Conservation (phyloP, 2,797 vertebrate species). For the Lutjanus campechanus region DNA sequence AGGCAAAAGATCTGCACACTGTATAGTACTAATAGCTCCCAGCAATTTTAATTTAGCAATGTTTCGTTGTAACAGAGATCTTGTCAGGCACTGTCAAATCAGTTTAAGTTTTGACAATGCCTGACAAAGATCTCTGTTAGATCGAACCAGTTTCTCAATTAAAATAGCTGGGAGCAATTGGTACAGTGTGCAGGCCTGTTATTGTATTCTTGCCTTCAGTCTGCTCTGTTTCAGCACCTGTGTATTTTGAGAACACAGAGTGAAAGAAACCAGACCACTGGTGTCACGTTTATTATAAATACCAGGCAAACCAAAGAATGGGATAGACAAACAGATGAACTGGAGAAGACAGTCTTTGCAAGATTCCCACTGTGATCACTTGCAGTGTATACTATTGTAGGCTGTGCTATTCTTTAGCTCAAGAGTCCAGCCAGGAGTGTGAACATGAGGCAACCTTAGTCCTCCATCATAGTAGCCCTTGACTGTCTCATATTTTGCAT, state of each 20-base stretch:
- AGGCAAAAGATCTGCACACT: too few species aligned
- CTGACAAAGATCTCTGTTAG: too few species aligned
- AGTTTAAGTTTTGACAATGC: too few species aligned
- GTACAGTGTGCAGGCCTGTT: too few species aligned
- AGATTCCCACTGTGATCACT: constrained; percentile 24
- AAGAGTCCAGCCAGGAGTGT: constrained; percentile 24
- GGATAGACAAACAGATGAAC: constrained; percentile 8
- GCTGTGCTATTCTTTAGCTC: constrained; percentile 10
- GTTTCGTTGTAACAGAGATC: too few species aligned
- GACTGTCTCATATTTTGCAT: constrained; percentile 75
- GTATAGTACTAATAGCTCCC: too few species aligned
- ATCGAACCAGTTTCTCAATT: too few species aligned
- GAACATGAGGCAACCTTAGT: constrained; percentile 38
- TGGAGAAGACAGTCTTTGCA: neutral
- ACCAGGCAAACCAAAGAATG: neutral
- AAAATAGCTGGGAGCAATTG: too few species aligned
- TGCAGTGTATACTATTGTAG: constrained; percentile 13
- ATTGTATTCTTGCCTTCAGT: too few species aligned
- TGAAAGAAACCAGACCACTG: constrained; percentile 14
- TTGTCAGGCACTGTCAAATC: too few species aligned
- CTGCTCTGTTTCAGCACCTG: too few species aligned
- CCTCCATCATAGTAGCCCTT: constrained; percentile 46
- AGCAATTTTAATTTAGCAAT: too few species aligned
- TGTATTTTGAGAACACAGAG: constrained; percentile 12
- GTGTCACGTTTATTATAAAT: constrained; percentile 10